Percentiles rank a stretch among this genome's conserved stretches.
Conservation (phyloP, 2,797 vertebrate genomes). For the Odontamblyopus lacepedii region DNA sequence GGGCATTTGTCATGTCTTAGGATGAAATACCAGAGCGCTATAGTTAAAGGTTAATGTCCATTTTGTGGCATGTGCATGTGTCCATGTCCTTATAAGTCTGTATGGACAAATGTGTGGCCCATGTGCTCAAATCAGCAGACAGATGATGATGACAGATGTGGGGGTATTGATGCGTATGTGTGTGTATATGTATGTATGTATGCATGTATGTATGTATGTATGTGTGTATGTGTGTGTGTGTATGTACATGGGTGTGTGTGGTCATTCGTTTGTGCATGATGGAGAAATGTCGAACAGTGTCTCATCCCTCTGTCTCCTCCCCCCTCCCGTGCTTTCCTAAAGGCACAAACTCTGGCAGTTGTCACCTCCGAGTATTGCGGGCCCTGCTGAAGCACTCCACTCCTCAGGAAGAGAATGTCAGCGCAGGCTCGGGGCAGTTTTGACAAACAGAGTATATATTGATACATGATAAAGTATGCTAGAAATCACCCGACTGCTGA, state of each 20-base stretch:
- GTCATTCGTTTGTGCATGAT: conserved; percentile 58
- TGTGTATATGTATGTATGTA: conserved; percentile 9
- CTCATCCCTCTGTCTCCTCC: conserved; percentile 82
- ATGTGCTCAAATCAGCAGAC: conserved; percentile 57
- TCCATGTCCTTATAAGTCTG: conserved; percentile 30
- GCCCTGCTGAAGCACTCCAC: conserved; percentile 94
- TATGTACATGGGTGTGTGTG: not conserved
- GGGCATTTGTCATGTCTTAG: conserved; percentile 42
- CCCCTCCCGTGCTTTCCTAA: conserved; percentile 84
- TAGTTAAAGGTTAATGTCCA: conserved; percentile 66
- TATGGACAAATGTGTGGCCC: conserved; percentile 59
- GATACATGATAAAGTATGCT: conserved; percentile 99
- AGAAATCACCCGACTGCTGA: conserved; percentile 99
- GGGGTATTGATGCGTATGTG: conserved; percentile 61
- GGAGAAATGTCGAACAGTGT: conserved; percentile 79
- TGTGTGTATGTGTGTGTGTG: conserved; percentile 47
- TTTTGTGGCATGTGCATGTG: conserved; percentile 37
- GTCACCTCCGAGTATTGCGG: conserved; percentile 97
- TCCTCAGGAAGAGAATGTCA: conserved; percentile 94
- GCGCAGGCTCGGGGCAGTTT: conserved; percentile 99
- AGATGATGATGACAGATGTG: conserved; percentile 74
- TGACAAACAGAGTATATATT: conserved; percentile 99
- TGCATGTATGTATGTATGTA: not conserved
- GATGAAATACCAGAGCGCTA: conserved; percentile 50
- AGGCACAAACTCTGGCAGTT: conserved; percentile 95